phyloP scores from a whole-genome alignment of 2,888 invertebrate species.

The Serrognathus titanus region DNA sequence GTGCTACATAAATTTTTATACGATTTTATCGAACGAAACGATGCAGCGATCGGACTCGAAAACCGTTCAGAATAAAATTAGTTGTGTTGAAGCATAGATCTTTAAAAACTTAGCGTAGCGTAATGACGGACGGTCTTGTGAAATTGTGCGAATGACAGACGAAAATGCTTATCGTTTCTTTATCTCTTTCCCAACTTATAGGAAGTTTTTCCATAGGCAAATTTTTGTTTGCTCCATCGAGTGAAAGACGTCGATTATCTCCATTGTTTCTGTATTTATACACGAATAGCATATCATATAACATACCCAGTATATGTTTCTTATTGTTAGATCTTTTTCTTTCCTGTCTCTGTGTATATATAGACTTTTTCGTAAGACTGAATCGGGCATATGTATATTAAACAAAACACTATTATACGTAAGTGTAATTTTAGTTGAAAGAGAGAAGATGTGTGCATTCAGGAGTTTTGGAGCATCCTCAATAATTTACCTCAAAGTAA shows the following conservation, averaged over 20 bases:
- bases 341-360: conserved; percentile 7
- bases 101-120: conserved; percentile 4
- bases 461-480: no score
- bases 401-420: not conserved
- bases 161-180: not conserved
- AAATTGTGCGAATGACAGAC: not conserved
- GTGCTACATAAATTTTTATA: conserved; percentile 63
- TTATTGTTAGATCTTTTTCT: not conserved
- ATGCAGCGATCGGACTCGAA: not conserved
- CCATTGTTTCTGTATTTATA: not conserved
- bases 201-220: not conserved
- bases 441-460: not conserved
- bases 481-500: no score
- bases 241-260: not conserved
- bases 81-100: conserved; percentile 9
- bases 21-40: conserved; percentile 1
- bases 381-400: conserved; percentile 14
- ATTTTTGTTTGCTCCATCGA: not conserved
- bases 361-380: conserved; percentile 16
- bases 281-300: conserved; percentile 10
- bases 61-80: conserved; percentile 3
- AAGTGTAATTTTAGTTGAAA: not conserved
- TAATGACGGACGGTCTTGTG: not conserved
- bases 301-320: conserved; percentile 7
- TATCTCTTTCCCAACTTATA: not conserved